phyloP scores from a whole-genome alignment of 2,888 invertebrate genomes.

The Lasius fuliginosus region DNA sequence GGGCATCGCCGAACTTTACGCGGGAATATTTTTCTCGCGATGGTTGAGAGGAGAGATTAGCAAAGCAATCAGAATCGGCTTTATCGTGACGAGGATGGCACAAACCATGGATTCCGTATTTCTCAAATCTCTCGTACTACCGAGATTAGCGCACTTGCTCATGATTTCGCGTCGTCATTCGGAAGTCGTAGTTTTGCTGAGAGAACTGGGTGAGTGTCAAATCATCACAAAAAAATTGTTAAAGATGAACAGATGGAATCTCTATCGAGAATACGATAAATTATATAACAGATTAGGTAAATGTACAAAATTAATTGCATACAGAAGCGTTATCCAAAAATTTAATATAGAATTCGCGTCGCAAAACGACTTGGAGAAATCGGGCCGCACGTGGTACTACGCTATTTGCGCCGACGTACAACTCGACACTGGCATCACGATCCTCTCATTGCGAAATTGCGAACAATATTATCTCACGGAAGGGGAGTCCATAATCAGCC shows the following conservation, averaged over 20 bases:
- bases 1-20: conserved; percentile 86
- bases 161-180: conserved; percentile 83
- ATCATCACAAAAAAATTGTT: neutral
- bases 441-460: conserved; percentile 87
- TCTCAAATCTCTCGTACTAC: conserved; percentile 83
- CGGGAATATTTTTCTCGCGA: conserved; percentile 86
- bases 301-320: neutral
- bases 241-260: neutral
- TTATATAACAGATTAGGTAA: neutral
- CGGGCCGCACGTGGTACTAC: conserved; percentile 89
- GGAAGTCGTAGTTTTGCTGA: conserved; percentile 85
- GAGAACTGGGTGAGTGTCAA: conserved; percentile 83
- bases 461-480: conserved; percentile 88
- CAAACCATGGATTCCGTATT: conserved; percentile 81
- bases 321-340: neutral
- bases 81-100: conserved; percentile 83
- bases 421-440: conserved; percentile 88
- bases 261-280: neutral
- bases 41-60: conserved; percentile 84
- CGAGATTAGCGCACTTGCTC: conserved; percentile 84
- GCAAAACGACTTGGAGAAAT: conserved; percentile 81
- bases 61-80: conserved; percentile 85
- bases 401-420: conserved; percentile 88
- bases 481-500: conserved; percentile 86
- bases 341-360: conserved; percentile 76